Conservation (phyloP, 2,888 invertebrate species). For the Metopia argyrocephala region DNA sequence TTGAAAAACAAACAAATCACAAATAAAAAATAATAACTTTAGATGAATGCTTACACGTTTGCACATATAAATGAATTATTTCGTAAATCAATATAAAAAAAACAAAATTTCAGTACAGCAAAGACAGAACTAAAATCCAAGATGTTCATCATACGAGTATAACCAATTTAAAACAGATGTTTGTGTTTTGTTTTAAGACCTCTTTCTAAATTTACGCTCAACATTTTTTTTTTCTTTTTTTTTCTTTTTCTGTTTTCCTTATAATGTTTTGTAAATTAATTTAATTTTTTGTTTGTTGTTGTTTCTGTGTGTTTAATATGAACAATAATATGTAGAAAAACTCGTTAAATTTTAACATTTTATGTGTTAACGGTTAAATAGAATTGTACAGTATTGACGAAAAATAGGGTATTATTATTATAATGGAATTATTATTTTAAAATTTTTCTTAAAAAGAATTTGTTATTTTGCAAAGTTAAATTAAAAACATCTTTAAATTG, state of each 20-base stretch:
- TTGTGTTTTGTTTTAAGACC: conserved; percentile 28
- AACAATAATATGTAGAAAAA: conserved; percentile 35
- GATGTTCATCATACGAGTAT: conserved; percentile 36
- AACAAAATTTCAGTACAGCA: neutral
- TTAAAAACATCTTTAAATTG: too few species aligned
- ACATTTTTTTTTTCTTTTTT: conserved; percentile 33
- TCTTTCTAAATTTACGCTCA: conserved; percentile 45
- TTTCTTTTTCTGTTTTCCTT: conserved; percentile 12
- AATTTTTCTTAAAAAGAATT: too few species aligned
- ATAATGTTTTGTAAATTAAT: conserved; percentile 49
- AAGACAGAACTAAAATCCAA: conserved; percentile 35
- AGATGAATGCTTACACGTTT: conserved; percentile 7
- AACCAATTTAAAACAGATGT: conserved; percentile 60
- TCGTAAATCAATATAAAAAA: conserved; percentile 40
- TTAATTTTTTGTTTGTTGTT: conserved; percentile 35
- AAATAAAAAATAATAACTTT: conserved; percentile 6
- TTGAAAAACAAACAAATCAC: neutral
- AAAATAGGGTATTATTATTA: too few species aligned
- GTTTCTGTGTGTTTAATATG: neutral
- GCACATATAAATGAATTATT: conserved; percentile 52
- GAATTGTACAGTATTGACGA: too few species aligned
- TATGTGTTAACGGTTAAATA: conserved; percentile 57
- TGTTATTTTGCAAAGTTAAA: too few species aligned
- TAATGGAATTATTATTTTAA: too few species aligned
- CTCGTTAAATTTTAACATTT: conserved; percentile 67